phyloP scores from a whole-genome alignment of 2,888 invertebrate species.

The Drosophila setosimentum region DNA sequence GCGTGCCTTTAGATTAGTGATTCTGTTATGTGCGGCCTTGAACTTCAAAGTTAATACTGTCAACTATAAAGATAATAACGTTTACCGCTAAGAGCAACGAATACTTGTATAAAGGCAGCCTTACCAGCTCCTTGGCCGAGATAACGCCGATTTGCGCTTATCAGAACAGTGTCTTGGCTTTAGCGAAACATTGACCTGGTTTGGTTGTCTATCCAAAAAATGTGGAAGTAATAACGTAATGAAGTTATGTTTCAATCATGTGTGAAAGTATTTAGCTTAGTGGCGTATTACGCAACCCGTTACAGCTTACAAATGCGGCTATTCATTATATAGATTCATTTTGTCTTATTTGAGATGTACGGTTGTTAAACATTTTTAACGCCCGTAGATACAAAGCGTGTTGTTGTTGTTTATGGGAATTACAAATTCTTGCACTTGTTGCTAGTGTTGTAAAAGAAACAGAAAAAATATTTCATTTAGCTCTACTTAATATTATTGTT shows the following conservation, averaged over 20 bases:
- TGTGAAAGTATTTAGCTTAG: background rate
- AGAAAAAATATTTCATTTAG: background rate
- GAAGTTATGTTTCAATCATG: slow-evolving; percentile 6
- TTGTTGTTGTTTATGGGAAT: background rate
- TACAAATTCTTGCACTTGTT: slow-evolving; percentile 11
- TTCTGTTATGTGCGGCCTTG: slow-evolving; percentile 68
- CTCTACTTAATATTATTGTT: background rate
- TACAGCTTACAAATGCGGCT: slow-evolving; percentile 1
- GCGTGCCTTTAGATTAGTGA: slow-evolving; percentile 33
- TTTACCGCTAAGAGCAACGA: slow-evolving; percentile 50
- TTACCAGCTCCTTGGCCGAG: slow-evolving; percentile 64
- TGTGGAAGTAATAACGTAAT: slow-evolving; percentile 7
- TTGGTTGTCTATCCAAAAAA: slow-evolving; percentile 17
- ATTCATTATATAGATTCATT: slow-evolving; percentile 8
- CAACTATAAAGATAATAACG: slow-evolving; percentile 21
- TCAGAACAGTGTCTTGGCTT: slow-evolving; percentile 55
- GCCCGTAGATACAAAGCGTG: background rate
- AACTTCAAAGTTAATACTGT: slow-evolving; percentile 60
- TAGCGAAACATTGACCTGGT: slow-evolving; percentile 59
- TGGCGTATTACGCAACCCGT: background rate
- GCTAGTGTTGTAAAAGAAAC: slow-evolving; percentile 10
- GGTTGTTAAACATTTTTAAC: background rate
- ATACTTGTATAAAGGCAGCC: slow-evolving; percentile 9
- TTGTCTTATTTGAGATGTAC: slow-evolving; percentile 2
- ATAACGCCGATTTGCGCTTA: slow-evolving; percentile 29